Percentiles rank a stretch among this genome's conserved stretches.
Conservation (phyloP, 2,113 vertebrate species). For the Cebidichthys violaceus region DNA sequence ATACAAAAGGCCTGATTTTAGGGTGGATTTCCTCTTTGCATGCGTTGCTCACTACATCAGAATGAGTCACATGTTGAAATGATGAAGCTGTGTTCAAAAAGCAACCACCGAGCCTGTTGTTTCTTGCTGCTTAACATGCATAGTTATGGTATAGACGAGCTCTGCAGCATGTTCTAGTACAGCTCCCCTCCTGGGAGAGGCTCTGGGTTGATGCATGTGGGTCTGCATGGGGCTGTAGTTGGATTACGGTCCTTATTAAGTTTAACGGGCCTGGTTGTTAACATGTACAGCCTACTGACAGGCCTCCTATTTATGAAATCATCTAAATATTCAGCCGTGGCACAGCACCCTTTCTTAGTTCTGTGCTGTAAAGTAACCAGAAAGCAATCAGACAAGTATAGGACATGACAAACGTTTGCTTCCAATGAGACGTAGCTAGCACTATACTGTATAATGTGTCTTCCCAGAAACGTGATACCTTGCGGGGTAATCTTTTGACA, state of each 20-base stretch:
- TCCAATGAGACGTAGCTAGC: no score
- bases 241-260: conserved; percentile 63
- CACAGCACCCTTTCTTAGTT: not conserved
- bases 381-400: no score
- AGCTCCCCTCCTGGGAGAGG: conserved; percentile 40
- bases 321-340: no score
- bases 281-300: conserved; percentile 18
- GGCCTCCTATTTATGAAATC: no score
- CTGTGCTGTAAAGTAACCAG: not conserved
- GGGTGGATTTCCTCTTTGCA: not conserved
- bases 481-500: conserved; percentile 40
- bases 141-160: not conserved
- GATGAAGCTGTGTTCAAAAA: not conserved
- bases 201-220: conserved; percentile 26
- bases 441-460: conserved; percentile 5
- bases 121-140: conserved; percentile 1
- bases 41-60: not conserved
- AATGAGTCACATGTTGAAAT: not conserved
- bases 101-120: not conserved
- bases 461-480: conserved; percentile 10
- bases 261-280: conserved; percentile 55
- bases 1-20: not conserved
- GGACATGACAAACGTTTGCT: no score
- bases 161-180: conserved; percentile 13
- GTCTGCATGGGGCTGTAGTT: conserved; percentile 53